Evolutionary conservation across 2,797 vertebrate genomes (phyloP).

Genomic region (Sciurus vulgaris): DNA sequence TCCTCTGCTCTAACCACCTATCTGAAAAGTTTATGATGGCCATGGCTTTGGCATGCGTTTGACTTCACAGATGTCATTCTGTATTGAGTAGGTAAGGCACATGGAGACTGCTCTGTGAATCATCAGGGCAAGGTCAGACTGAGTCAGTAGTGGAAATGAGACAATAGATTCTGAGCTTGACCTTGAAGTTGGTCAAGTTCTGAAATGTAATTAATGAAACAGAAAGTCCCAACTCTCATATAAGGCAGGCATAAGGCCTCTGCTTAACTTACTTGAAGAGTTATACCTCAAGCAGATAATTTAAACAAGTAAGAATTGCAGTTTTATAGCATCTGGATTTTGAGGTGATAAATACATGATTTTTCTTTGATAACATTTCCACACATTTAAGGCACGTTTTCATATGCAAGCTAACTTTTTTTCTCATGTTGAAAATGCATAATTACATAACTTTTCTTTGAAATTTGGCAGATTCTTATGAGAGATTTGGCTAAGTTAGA

Average conservation of each 20-base stretch:
- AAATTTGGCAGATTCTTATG: constrained; percentile 61
- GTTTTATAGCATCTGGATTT: background rate
- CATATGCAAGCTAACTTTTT: constrained; percentile 23
- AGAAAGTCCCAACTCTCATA: background rate
- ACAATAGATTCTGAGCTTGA: background rate
- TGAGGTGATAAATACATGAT: constrained; percentile 1
- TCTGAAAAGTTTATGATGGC: background rate
- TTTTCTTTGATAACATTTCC: constrained; percentile 54
- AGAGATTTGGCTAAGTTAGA: constrained; percentile 53
- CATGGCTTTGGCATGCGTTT: background rate
- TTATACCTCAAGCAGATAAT: background rate
- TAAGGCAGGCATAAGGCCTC: background rate
- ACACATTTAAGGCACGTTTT: background rate
- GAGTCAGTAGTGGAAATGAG: background rate
- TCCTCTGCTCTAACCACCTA: background rate
- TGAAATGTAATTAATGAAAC: background rate
- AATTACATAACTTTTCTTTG: constrained; percentile 63
- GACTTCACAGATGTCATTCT: background rate
- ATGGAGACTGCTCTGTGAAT: background rate
- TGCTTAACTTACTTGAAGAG: background rate
- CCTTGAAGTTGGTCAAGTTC: background rate
- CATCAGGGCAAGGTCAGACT: background rate
- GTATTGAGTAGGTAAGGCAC: background rate
- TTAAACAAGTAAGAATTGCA: constrained; percentile 21
- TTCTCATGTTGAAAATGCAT: constrained; percentile 40